These are phyloP conservation scores for Melipona bicolor DNA, from an alignment of 2,888 invertebrate genomes.

Conservation along the genomic window DNA sequence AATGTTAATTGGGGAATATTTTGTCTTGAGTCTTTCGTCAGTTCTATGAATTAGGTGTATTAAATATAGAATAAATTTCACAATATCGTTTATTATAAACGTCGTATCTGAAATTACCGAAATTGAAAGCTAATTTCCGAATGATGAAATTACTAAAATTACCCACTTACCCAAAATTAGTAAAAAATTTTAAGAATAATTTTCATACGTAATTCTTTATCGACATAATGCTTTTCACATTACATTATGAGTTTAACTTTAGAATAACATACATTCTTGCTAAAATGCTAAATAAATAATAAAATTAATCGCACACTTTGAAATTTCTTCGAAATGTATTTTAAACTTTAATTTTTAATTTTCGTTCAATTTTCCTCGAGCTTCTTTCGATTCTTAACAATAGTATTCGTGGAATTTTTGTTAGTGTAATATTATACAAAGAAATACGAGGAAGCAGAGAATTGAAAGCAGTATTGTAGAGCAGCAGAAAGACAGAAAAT, in stretches of 20 bases:
- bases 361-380: neutral
- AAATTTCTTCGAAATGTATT: neutral
- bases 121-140: neutral
- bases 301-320: neutral
- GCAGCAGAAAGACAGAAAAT: neutral
- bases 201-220: neutral
- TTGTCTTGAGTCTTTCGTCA: no score
- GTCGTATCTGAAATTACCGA: neutral
- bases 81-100: no score
- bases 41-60: no score
- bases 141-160: neutral
- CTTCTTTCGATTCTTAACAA: neutral
- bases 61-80: no score
- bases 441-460: neutral
- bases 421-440: neutral
- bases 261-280: neutral
- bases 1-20: no score
- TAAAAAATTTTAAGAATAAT: no score
- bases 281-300: neutral
- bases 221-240: neutral
- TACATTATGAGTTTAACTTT: neutral
- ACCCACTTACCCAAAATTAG: neutral
- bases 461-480: neutral
- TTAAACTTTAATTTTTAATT: neutral
- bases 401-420: neutral